Percentiles rank a stretch among this genome's conserved stretches.
phyloP scores from a whole-genome alignment of 2,113 vertebrate species.

The Dascyllus trimaculatus region DNA sequence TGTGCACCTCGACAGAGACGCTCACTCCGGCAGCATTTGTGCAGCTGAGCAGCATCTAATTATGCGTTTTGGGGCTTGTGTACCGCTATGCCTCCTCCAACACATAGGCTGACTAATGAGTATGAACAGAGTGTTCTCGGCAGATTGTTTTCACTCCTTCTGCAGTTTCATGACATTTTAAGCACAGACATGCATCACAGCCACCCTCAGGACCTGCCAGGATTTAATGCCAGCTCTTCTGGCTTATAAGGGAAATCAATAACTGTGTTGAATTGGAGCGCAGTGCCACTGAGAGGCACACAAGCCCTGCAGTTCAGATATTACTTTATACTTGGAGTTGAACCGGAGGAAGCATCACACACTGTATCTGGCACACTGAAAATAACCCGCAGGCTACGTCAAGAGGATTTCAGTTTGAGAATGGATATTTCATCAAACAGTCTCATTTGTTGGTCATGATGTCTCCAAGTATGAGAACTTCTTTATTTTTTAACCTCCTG shows the following conservation, averaged over 20 bases:
- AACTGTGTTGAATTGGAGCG: constrained; percentile 58
- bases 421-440: constrained; percentile 27
- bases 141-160: constrained; percentile 74
- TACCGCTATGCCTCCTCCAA: constrained; percentile 57
- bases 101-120: constrained; percentile 76
- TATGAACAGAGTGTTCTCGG: constrained; percentile 70
- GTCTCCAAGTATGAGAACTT: constrained; percentile 4
- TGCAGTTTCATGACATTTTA: constrained; percentile 78
- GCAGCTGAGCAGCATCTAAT: constrained; percentile 53
- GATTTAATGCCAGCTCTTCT: constrained; percentile 59
- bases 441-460: constrained; percentile 4
- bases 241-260: constrained; percentile 69
- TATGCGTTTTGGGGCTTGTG: constrained; percentile 61
- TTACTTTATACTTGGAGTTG: constrained; percentile 36
- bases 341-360: constrained; percentile 38
- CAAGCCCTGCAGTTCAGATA: constrained; percentile 32
- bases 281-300: constrained; percentile 56
- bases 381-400: constrained; percentile 28
- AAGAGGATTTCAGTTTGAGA: not conserved
- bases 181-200: constrained; percentile 74
- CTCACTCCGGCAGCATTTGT: constrained; percentile 32
- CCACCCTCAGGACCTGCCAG: constrained; percentile 62
- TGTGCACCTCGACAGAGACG: constrained; percentile 13
- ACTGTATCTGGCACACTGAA: constrained; percentile 4
- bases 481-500: not conserved